Conservation (phyloP, 2,888 invertebrate genomes). For the Encarsia formosa region DNA sequence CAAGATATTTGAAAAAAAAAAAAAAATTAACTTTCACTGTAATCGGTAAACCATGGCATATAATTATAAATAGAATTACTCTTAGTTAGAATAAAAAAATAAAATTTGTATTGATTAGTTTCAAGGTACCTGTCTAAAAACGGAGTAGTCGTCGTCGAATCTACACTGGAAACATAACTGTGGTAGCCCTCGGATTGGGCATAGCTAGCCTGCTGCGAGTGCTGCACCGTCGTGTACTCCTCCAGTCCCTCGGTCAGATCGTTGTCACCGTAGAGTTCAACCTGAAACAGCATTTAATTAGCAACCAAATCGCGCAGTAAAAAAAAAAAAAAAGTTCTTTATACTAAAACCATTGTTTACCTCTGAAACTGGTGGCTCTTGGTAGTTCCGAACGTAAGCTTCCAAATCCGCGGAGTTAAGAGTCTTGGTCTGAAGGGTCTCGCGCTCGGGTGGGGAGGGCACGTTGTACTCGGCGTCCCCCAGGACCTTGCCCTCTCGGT, state of each 20-base stretch:
- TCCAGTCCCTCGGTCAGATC: constrained; percentile 51
- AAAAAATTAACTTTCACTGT: too few relatives aligned
- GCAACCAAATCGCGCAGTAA: neutral
- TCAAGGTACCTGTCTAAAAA: constrained; percentile 63
- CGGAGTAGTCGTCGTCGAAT: constrained; percentile 66
- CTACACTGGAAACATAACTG: constrained; percentile 74
- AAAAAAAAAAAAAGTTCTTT: neutral
- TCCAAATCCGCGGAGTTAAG: constrained; percentile 68
- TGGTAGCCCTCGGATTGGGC: constrained; percentile 78
- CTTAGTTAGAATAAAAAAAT: neutral
- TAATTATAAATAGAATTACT: too few relatives aligned
- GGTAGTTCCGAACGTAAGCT: constrained; percentile 65
- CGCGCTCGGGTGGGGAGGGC: constrained; percentile 68
- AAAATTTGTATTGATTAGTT: neutral
- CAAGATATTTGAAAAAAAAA: too few relatives aligned
- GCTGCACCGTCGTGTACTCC: constrained; percentile 54
- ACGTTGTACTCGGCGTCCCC: constrained; percentile 65
- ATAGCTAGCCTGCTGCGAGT: constrained; percentile 71
- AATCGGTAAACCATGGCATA: neutral
- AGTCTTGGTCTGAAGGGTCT: constrained; percentile 47
- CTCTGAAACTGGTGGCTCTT: constrained; percentile 50
- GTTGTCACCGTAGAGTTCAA: constrained; percentile 46
- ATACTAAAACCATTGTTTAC: constrained; percentile 29
- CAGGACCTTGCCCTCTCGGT: constrained; percentile 61
- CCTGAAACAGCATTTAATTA: constrained; percentile 31